Percentiles rank a stretch among this genome's conserved stretches.
phyloP scores from a whole-genome alignment of 2,888 invertebrate species.

The Oxyscelio sp. region DNA sequence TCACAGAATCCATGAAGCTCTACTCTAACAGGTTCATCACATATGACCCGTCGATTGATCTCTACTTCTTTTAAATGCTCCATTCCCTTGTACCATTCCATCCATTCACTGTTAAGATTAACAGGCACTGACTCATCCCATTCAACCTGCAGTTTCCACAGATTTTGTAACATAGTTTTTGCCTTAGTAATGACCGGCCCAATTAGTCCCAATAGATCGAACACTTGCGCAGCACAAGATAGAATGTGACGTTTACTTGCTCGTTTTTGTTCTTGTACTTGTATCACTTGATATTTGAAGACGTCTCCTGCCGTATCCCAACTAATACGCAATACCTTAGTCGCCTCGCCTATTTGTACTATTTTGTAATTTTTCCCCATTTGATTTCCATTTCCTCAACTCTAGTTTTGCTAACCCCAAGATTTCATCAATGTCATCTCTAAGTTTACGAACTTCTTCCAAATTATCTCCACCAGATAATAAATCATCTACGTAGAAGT shows the following conservation, averaged over 20 bases:
- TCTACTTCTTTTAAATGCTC: constrained; percentile 49
- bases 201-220: constrained; percentile 37
- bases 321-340: constrained; percentile 1
- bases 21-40: constrained; percentile 14
- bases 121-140: neutral
- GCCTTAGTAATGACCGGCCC: constrained; percentile 13
- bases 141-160: neutral
- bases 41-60: constrained; percentile 53
- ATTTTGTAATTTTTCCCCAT: neutral
- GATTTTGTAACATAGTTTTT: neutral
- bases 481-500: constrained; percentile 16
- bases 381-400: neutral
- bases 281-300: constrained; percentile 14
- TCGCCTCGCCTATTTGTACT: neutral
- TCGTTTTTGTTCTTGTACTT: neutral
- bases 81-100: constrained; percentile 43
- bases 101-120: neutral
- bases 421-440: neutral
- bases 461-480: neutral
- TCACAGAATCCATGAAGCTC: constrained; percentile 68
- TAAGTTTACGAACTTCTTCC: neutral
- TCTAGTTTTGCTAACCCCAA: neutral
- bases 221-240: constrained; percentile 25
- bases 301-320: constrained; percentile 4
- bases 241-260: constrained; percentile 4